phyloP scores from a whole-genome alignment of 2,797 vertebrate species.

The Emydoidea blandingii region DNA sequence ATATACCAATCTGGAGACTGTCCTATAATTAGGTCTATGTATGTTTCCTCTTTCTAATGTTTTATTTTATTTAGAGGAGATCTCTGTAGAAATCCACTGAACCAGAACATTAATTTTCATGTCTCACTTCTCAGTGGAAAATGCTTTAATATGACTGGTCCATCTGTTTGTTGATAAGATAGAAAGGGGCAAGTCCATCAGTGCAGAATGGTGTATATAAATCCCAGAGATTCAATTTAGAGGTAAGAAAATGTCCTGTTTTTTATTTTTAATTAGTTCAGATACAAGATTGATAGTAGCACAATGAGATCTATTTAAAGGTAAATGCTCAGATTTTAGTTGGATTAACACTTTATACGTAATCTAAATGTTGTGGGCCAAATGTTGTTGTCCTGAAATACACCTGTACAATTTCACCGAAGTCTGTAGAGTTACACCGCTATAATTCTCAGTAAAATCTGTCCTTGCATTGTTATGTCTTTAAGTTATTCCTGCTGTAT shows the following conservation, averaged over 20 bases:
- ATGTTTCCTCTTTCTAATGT: background rate
- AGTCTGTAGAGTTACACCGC: background rate
- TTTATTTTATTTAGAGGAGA: background rate
- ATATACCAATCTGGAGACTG: background rate
- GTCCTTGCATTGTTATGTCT: background rate
- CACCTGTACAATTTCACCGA: background rate
- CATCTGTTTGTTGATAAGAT: background rate
- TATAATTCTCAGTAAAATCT: background rate
- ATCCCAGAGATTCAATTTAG: background rate
- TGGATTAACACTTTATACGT: background rate
- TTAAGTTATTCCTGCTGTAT: background rate
- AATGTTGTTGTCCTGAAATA: background rate
- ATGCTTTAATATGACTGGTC: background rate
- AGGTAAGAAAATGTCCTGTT: background rate
- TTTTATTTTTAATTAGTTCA: background rate
- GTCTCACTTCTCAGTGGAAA: background rate
- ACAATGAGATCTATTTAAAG: background rate
- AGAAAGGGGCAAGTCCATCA: background rate
- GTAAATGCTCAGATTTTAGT: background rate
- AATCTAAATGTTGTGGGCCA: background rate
- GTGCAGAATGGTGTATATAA: background rate
- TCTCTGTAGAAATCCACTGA: background rate
- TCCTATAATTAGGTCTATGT: background rate
- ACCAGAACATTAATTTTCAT: background rate
- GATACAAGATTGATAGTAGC: background rate